These are phyloP conservation scores for Leucoraja erinaceus DNA, from an alignment of 2,113 vertebrate species.

Conservation along the genomic window DNA sequence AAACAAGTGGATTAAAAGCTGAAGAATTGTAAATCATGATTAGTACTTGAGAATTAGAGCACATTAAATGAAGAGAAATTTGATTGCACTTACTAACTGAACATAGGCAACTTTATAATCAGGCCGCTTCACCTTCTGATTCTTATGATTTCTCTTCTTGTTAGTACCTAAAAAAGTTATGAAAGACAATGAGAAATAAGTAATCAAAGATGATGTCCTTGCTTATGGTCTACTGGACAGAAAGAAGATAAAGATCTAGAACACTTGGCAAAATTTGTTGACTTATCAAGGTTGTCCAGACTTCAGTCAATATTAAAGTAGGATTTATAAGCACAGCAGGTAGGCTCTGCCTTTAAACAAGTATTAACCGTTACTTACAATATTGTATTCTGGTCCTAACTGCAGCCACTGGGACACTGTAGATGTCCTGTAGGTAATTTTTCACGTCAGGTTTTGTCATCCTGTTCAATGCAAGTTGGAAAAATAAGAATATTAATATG, in stretches of 20 bases:
- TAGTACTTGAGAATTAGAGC: background rate
- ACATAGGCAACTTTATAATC: slow-evolving; percentile 95
- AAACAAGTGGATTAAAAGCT: background rate
- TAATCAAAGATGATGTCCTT: background rate
- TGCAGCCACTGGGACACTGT: slow-evolving; percentile 72
- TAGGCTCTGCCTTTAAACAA: background rate
- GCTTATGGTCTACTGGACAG: background rate
- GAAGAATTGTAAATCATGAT: background rate
- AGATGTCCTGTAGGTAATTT: slow-evolving; percentile 88
- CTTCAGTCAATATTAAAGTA: background rate
- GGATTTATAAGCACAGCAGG: background rate
- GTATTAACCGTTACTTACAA: slow-evolving; percentile 62
- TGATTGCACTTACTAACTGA: slow-evolving; percentile 77
- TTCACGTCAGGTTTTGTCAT: slow-evolving; percentile 87
- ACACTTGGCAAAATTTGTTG: background rate
- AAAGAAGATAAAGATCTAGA: background rate
- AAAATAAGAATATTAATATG: background rate
- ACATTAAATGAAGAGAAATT: too few species aligned
- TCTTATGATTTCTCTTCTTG: slow-evolving; percentile 76
- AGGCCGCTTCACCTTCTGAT: slow-evolving; percentile 75
- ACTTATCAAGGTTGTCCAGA: background rate
- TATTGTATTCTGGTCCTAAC: slow-evolving; percentile 87
- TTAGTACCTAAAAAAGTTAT: slow-evolving; percentile 60
- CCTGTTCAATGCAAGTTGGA: slow-evolving; percentile 52
- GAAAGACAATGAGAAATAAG: background rate